Evolutionary conservation across 2,113 vertebrate species (phyloP).

Genomic region (Dicerorhinus sumatrensis): DNA sequence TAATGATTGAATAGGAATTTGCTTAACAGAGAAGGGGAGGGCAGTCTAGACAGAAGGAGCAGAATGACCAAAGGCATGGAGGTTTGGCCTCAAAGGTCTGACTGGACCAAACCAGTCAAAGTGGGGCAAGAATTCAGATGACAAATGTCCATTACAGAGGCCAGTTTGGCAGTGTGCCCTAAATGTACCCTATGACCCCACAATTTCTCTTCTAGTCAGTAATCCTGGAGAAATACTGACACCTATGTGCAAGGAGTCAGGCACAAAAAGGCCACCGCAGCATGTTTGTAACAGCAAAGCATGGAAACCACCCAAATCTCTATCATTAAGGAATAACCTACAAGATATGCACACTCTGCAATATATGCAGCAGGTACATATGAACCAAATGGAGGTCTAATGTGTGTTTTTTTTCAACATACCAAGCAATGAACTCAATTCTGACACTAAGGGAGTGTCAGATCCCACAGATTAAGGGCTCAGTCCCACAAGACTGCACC

Average conservation of each 20-base stretch:
- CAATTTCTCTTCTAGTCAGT: background rate
- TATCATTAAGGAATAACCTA: background rate
- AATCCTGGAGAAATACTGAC: background rate
- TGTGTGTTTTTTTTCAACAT: background rate
- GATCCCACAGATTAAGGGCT: background rate
- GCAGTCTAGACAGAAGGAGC: background rate
- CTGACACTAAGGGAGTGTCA: background rate
- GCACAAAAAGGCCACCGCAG: background rate
- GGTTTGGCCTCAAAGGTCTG: background rate
- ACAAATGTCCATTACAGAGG: background rate
- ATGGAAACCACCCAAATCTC: background rate
- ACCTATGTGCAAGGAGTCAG: background rate
- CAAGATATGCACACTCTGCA: background rate
- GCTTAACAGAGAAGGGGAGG: background rate
- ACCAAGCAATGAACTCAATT: background rate
- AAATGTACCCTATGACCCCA: background rate
- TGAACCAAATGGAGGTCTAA: background rate
- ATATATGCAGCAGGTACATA: background rate
- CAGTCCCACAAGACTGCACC: background rate
- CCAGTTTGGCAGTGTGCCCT: background rate
- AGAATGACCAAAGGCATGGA: background rate
- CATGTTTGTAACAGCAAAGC: background rate
- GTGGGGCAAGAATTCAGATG: constrained; percentile 8
- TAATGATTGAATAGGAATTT: constrained; percentile 48
- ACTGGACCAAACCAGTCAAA: background rate